Evolutionary conservation across 2,888 invertebrate genomes (phyloP).

Genomic region (Lasius platythorax): DNA sequence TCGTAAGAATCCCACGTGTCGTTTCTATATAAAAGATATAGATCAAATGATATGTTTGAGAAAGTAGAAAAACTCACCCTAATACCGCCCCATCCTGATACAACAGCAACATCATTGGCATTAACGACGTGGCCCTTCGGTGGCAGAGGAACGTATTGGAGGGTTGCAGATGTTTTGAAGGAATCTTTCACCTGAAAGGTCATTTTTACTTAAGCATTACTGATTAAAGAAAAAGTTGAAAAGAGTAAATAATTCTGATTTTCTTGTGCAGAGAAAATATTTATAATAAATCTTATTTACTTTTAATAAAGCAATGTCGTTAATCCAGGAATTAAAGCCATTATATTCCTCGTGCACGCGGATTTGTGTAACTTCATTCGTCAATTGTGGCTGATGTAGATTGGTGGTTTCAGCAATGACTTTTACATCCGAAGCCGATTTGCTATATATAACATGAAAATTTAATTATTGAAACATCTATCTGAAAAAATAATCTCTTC

Average conservation of each 20-base stretch:
- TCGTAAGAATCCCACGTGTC: not conserved
- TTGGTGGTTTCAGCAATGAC: constrained; percentile 70
- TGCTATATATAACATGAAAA: constrained; percentile 50
- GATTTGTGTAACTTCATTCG: constrained; percentile 51
- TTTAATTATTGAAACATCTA: not conserved
- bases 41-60: not conserved
- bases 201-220: constrained; percentile 2
- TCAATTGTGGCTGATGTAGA: not conserved
- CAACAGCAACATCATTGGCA: constrained; percentile 69
- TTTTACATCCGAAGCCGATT: not conserved
- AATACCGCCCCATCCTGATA: constrained; percentile 82
- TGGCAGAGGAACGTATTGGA: constrained; percentile 85
- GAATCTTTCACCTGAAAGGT: constrained; percentile 55
- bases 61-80: constrained; percentile 66
- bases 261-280: not conserved
- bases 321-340: constrained; percentile 60
- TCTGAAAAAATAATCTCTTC: not conserved
- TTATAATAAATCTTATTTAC: constrained; percentile 55
- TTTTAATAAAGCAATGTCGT: constrained; percentile 81
- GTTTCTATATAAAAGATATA: not conserved
- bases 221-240: not conserved
- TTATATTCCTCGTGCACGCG: constrained; percentile 66
- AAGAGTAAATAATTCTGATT: not conserved
- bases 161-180: constrained; percentile 47
- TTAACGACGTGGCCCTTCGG: constrained; percentile 72